These are phyloP conservation scores for Drosophila eugracilis DNA, from an alignment of 1,140 invertebrate genomes.

Conservation along the genomic window DNA sequence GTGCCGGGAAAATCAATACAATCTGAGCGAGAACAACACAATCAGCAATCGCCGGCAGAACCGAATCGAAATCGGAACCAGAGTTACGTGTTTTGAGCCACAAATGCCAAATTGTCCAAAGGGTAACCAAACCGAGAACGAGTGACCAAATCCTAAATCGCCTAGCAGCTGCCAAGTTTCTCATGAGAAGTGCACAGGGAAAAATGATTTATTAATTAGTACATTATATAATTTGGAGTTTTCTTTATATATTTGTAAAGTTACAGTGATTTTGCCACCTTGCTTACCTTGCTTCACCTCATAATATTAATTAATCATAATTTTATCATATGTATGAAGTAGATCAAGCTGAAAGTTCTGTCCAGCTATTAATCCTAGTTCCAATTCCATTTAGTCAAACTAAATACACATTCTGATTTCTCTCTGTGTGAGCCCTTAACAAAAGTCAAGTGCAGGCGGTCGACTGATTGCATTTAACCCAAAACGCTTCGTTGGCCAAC, in stretches of 20 bases:
- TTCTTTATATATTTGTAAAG: too few species aligned
- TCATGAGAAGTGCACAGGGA: conserved; percentile 32
- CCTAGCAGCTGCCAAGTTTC: conserved; percentile 66
- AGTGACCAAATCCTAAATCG: conserved; percentile 35
- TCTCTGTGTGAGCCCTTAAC: conserved; percentile 14
- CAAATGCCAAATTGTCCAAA: conserved; percentile 68
- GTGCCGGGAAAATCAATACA: conserved; percentile 44
- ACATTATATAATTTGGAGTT: too few species aligned
- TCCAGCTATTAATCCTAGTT: too few species aligned
- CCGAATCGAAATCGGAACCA: conserved; percentile 25
- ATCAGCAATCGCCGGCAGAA: conserved; percentile 15
- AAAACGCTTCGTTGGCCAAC: conserved; percentile 24
- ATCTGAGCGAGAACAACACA: conserved; percentile 34
- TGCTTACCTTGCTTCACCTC: too few species aligned
- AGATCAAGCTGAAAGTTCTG: too few species aligned
- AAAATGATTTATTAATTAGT: not conserved
- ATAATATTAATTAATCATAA: too few species aligned
- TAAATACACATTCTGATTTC: too few species aligned
- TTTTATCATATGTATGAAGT: too few species aligned
- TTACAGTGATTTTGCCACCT: too few species aligned
- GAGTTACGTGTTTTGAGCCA: conserved; percentile 41
- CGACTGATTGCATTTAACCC: conserved; percentile 51
- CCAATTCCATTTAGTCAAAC: too few species aligned
- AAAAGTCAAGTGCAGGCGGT: conserved; percentile 67
- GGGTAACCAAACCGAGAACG: conserved; percentile 58